Conservation (phyloP, 1,140 invertebrate genomes). For the Heliconius hewitsoni region DNA sequence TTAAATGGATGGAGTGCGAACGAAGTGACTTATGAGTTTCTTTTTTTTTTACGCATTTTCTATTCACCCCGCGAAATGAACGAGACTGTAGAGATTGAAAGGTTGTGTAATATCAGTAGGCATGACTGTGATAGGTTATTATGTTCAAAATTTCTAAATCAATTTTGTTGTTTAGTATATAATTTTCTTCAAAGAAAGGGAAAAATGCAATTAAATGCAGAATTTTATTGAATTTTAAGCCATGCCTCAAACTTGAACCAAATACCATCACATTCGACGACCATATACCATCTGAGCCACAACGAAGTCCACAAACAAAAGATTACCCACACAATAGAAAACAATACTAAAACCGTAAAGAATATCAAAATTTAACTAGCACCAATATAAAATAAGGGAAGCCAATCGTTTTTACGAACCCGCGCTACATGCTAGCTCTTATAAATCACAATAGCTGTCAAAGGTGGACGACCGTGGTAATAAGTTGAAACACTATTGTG, state of each 20-base stretch:
- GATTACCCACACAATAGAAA: not conserved
- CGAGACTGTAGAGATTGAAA: too few relatives aligned
- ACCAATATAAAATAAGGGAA: not conserved
- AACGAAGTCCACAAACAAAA: not conserved
- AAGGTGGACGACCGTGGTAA: slow-evolving; percentile 70
- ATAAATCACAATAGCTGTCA: slow-evolving; percentile 37
- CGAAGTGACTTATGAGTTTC: slow-evolving; percentile 10
- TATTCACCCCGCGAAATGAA: not conserved
- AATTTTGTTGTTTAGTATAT: too few relatives aligned
- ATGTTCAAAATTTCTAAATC: too few relatives aligned
- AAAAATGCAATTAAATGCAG: too few relatives aligned
- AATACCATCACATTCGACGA: too few relatives aligned
- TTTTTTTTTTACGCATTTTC: not conserved
- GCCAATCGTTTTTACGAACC: not conserved
- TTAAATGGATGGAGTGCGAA: slow-evolving; percentile 5
- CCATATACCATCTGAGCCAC: too few relatives aligned
- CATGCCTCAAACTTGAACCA: too few relatives aligned
- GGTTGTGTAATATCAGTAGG: too few relatives aligned
- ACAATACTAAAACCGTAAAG: not conserved
- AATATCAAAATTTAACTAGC: not conserved
- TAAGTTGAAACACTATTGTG: slow-evolving; percentile 74
- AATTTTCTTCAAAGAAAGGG: too few relatives aligned
- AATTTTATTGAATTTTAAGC: too few relatives aligned
- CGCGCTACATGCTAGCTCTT: not conserved
- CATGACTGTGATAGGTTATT: too few relatives aligned